Evolutionary conservation across 2,888 invertebrate genomes (phyloP).

Genomic region (Ichneumon xanthorius): DNA sequence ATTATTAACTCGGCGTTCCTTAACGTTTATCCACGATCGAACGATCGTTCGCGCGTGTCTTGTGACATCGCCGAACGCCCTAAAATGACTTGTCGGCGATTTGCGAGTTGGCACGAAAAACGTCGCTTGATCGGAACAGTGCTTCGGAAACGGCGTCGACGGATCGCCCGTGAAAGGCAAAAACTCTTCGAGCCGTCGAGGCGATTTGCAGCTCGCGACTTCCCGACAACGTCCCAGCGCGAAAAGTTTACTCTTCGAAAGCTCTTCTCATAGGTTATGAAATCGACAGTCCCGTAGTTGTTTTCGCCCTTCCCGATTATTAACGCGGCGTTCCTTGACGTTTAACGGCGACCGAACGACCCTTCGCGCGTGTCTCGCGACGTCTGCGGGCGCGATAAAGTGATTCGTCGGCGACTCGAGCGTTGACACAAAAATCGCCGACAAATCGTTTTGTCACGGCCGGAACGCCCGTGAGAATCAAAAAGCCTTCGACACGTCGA

Average conservation of each 20-base stretch:
- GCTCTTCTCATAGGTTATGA: conserved; percentile 41
- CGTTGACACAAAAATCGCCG: not conserved
- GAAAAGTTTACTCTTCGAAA: not conserved
- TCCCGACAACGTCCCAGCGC: not conserved
- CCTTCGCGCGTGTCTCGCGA: not conserved
- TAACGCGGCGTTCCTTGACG: not conserved
- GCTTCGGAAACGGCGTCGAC: too few species aligned
- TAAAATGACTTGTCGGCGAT: not conserved
- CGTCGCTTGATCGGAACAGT: not conserved
- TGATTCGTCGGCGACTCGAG: not conserved
- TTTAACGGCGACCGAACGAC: not conserved
- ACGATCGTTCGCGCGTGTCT: not conserved
- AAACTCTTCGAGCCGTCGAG: too few species aligned
- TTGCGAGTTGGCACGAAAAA: not conserved
- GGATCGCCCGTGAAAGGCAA: too few species aligned
- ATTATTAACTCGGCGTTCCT: not conserved
- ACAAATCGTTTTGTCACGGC: not conserved
- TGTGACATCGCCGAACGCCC: not conserved
- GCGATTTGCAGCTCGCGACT: too few species aligned
- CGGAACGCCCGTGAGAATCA: not conserved
- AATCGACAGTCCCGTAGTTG: not conserved
- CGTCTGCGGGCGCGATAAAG: not conserved
- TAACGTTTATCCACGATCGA: not conserved
- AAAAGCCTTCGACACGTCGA: not conserved
- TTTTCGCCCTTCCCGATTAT: not conserved